Evolutionary conservation across 2,888 invertebrate species (phyloP), one percentile per base, ranked within the genome.

Genomic region (Phlogophora meticulosa): DNA sequence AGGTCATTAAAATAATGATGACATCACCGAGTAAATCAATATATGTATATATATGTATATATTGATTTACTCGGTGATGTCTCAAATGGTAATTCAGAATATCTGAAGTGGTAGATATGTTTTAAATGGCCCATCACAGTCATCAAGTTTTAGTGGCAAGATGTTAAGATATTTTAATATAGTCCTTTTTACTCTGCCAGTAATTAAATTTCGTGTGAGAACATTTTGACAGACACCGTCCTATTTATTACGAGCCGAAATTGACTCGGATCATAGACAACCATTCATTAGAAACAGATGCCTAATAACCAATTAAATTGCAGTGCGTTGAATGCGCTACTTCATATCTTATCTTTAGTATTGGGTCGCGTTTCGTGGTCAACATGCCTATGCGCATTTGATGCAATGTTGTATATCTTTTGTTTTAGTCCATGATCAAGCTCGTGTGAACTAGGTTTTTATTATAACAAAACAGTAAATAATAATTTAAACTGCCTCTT

Each of bases 221-320:
- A 83, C 61, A 80, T 82, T 81, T 76, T 83, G 84, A 84, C 83
- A 84, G 72, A 71, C 73, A 73, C 68, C 61, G 49, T 48, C 22
- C 68, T 68, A 79, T 81, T 80, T 83, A 83, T 78, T 74, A 67
- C 58, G 55, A 66, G 80, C 74, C 78, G 71, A 83, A 84, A 85
- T 81, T 70, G 72, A 69, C 77, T 80, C 67, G 77, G 83, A 85
- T 86, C 85, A 85, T 88, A 88, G 87, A 86, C 79, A 62, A 62
- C 61, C 87, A 88, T 91, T 92, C 90, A 92, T 91, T 87, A 85
- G 85, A 89, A 91, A 86, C 94, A 94, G 92, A 94, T 94, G 94
- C 87, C 85, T 86, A 82, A 84, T 85, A 87, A 81, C 84, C 85
- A 87, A 88, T 92, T 82, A 87, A 89, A 77, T 82, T 82, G 83